Evolutionary conservation across 2,888 invertebrate species (phyloP).

Genomic region (Himalopsyche anomala): DNA sequence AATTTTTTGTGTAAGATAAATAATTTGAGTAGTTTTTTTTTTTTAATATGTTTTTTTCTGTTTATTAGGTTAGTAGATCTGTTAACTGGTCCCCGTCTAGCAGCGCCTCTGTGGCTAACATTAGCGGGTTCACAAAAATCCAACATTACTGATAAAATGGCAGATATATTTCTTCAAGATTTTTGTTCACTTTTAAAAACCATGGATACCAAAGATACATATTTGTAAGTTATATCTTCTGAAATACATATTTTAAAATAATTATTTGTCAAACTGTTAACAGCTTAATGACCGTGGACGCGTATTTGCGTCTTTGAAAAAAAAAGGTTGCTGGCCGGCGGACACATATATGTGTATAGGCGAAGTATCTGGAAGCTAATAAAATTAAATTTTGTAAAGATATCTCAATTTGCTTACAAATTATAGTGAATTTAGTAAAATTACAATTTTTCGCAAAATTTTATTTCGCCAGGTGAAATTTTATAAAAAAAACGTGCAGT

Average conservation of each 20-base stretch:
- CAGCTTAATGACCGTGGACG: too few relatives aligned
- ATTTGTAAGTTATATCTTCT: conserved; percentile 84
- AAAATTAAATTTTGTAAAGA: too few relatives aligned
- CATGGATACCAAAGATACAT: conserved; percentile 90
- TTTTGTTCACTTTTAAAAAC: conserved; percentile 82
- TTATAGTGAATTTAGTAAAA: too few relatives aligned
- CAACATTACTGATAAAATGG: conserved; percentile 67
- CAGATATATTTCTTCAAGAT: conserved; percentile 75
- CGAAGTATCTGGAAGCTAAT: too few relatives aligned
- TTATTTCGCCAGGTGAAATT: too few relatives aligned
- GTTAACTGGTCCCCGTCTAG: conserved; percentile 81
- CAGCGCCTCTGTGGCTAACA: conserved; percentile 82
- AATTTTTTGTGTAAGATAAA: background rate
- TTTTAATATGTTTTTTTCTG: conserved; percentile 11
- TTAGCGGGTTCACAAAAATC: conserved; percentile 69
- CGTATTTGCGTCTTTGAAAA: too few relatives aligned
- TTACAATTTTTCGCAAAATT: too few relatives aligned
- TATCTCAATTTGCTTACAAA: too few relatives aligned
- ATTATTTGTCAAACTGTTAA: too few relatives aligned
- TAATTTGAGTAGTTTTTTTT: background rate
- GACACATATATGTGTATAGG: too few relatives aligned
- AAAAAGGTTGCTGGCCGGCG: too few relatives aligned
- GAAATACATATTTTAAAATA: background rate
- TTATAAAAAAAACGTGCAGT: too few relatives aligned
- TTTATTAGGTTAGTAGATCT: conserved; percentile 79